phyloP scores from a whole-genome alignment of 1,140 invertebrate species.

The Argopecten irradians region DNA sequence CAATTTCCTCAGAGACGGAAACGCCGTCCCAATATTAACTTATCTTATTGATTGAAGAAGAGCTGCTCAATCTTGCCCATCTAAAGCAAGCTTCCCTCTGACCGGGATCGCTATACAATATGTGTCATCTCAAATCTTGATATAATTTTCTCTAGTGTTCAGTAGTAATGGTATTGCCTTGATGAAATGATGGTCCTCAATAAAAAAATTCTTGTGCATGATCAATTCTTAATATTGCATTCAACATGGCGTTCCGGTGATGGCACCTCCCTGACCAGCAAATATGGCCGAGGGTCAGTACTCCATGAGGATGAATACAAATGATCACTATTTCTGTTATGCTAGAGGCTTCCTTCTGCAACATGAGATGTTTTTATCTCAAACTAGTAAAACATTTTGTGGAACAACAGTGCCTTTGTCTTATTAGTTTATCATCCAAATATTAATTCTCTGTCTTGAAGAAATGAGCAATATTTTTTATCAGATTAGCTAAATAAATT shows the following conservation, averaged over 20 bases:
- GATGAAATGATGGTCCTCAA: constrained; percentile 17
- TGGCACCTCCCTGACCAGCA: not conserved
- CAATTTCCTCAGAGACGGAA: constrained; percentile 15
- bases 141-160: constrained; percentile 18
- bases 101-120: not conserved
- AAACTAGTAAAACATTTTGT: no score
- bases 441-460: no score
- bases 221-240: constrained; percentile 23
- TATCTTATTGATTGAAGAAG: constrained; percentile 8
- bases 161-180: constrained; percentile 7
- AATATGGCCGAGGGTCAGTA: not conserved
- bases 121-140: constrained; percentile 18
- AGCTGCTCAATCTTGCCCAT: constrained; percentile 14
- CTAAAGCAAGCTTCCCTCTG: not conserved
- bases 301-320: not conserved
- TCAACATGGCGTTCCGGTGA: not conserved
- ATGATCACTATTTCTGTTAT: no score
- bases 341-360: no score
- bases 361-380: not conserved
- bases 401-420: not conserved
- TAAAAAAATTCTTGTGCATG: constrained; percentile 18
- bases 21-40: not conserved
- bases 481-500: not conserved
- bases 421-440: no score
- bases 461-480: not conserved